A percentile compares a stretch with the other conserved stretches of the same genome.
Evolutionary conservation across 2,797 vertebrate species (phyloP).

Genomic region (Dallia pectoralis): DNA sequence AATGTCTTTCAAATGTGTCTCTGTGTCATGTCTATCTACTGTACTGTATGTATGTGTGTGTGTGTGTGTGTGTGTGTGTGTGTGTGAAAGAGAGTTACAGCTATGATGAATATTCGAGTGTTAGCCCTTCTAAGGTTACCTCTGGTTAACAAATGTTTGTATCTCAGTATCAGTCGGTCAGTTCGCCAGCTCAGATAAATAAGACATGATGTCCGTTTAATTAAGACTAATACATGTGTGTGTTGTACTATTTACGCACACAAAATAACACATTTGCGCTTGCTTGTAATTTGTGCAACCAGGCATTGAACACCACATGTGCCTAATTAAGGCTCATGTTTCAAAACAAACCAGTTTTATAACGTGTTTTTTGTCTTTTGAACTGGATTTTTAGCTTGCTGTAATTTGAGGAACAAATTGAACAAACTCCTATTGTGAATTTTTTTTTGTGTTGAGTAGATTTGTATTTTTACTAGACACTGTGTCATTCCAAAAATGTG

Average conservation of each 20-base stretch:
- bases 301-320: no score
- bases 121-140: conserved; percentile 34
- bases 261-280: no score
- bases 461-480: no score
- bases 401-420: no score
- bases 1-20: conserved; percentile 17
- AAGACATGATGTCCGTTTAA: not conserved
- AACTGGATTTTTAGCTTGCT: no score
- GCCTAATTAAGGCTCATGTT: no score
- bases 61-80: not conserved
- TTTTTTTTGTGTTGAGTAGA: no score
- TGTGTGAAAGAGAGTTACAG: not conserved
- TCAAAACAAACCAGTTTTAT: no score
- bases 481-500: no score
- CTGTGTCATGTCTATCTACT: conserved; percentile 4
- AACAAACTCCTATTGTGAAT: no score
- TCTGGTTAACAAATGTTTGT: conserved; percentile 8
- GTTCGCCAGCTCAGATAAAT: conserved; percentile 8
- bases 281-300: no score
- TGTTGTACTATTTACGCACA: not conserved
- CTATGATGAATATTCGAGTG: not conserved
- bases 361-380: no score
- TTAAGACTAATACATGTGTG: not conserved
- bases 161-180: not conserved
- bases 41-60: conserved; percentile 1